A percentile compares a stretch with the other conserved stretches of the same genome.
Evolutionary conservation across 1,140 invertebrate genomes (phyloP).

Genomic region (Sarcophaga bullata): DNA sequence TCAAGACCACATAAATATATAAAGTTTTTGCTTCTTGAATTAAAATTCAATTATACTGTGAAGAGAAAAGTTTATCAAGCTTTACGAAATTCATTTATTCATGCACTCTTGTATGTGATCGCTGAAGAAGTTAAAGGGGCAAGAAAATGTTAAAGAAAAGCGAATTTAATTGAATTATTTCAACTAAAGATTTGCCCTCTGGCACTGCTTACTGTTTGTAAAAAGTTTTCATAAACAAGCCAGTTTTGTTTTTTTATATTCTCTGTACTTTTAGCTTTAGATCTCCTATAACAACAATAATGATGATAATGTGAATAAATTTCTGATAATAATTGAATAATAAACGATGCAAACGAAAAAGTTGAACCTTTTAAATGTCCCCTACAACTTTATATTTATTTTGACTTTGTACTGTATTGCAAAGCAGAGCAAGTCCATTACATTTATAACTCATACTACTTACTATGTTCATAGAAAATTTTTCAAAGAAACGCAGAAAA

Average conservation of each 20-base stretch:
- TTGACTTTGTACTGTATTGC: not conserved
- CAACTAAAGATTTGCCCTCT: not conserved
- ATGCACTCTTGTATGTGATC: no score
- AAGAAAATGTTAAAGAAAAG: no score
- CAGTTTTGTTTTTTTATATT: not conserved
- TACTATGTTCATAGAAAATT: not conserved
- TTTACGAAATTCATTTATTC: not conserved
- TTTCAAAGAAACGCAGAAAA: no score
- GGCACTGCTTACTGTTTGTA: not conserved
- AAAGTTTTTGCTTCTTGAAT: not conserved
- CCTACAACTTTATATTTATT: not conserved
- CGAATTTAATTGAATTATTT: not conserved
- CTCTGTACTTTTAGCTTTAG: not conserved
- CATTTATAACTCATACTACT: not conserved
- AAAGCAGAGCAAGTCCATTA: not conserved
- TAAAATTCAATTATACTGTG: not conserved
- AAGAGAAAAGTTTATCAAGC: not conserved
- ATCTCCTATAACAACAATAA: not conserved
- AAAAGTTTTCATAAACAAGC: not conserved
- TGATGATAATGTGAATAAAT: not conserved
- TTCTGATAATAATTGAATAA: constrained; percentile 10
- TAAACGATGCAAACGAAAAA: not conserved
- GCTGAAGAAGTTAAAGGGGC: no score
- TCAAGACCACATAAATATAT: not conserved
- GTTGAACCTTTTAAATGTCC: not conserved